Evolutionary conservation across 2,888 invertebrate species (phyloP), one percentile per base, ranked within the genome.

Genomic region (Andrena chrysosceles): DNA sequence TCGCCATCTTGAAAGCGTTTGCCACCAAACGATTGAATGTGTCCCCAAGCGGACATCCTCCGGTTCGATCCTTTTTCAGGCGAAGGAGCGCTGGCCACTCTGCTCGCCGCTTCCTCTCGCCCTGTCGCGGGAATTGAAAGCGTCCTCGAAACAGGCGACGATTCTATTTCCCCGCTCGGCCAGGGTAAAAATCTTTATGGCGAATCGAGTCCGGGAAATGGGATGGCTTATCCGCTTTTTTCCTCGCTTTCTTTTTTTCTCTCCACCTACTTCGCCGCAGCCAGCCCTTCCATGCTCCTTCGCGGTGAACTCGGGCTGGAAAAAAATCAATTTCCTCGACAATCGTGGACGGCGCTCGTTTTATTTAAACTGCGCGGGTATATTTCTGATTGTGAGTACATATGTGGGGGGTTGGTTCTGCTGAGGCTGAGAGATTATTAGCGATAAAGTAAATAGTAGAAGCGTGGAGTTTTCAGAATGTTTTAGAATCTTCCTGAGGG

Each of bases 11-110:
- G 91, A 87, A 89, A 86, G 84, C 87, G 89, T 89, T 90, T 91
- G 91, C 89, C 91, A 88, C 91, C 92, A 91, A 92, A 91, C 92
- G 92, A 92, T 92, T 93, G 92, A 94, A 94, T 93, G 93, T 93
- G 93, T 94, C 94, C 94, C 94, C 90, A 90, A 93, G 92, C 93
- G 93, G 92, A 90, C 90, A 91, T 93, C 90, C 90, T 86, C 77
- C 70, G 81, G 48, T 82, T 79, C 84, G 76, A 83, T 83, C 84
- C 74, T 71, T 83, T 79, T 81, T 48, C 42, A 42, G 42, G 16
- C 16, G 42, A 42, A 42, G 23, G 10, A 68, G 62, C 54, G 66
- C 67, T 70, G 52, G 33, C 48, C 48, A 60, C 56, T 48, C 70
- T 56, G 23, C 16, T 16, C 71, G 6, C 63, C 75, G 60, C 60